phyloP scores from a whole-genome alignment of 2,888 invertebrate genomes.

The Crossocerus cetratus region DNA sequence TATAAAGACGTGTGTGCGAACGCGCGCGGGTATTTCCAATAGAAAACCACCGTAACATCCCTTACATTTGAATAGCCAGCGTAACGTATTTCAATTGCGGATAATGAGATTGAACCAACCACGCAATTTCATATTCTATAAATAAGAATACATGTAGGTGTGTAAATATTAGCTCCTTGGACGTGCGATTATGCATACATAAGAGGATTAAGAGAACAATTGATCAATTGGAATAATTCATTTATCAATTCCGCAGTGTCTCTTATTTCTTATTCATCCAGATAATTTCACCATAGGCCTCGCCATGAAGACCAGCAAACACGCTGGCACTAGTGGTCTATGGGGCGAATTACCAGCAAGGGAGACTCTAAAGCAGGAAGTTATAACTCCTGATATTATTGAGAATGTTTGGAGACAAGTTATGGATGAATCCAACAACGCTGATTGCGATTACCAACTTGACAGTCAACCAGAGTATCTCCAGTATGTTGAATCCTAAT shows the following conservation, averaged over 20 bases:
- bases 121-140: too few relatives aligned
- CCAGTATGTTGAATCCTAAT: slow-evolving; percentile 59
- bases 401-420: slow-evolving; percentile 76
- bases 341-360: slow-evolving; percentile 73
- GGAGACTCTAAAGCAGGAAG: slow-evolving; percentile 73
- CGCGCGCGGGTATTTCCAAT: slow-evolving; percentile 32
- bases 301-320: slow-evolving; percentile 71
- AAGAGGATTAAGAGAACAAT: too few relatives aligned
- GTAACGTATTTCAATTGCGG: too few relatives aligned
- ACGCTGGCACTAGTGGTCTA: slow-evolving; percentile 47
- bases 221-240: too few relatives aligned
- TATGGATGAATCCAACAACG: slow-evolving; percentile 69
- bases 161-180: too few relatives aligned
- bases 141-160: too few relatives aligned
- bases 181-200: too few relatives aligned
- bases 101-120: too few relatives aligned
- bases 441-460: slow-evolving; percentile 70
- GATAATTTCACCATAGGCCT: neutral
- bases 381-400: slow-evolving; percentile 74
- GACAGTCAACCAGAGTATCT: slow-evolving; percentile 70
- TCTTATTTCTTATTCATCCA: neutral
- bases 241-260: neutral
- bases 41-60: too few relatives aligned
- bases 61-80: too few relatives aligned
- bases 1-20: neutral